Base-by-base conservation (phyloP, 2,113 vertebrate genomes). In the Butorides virescens region DNA sequence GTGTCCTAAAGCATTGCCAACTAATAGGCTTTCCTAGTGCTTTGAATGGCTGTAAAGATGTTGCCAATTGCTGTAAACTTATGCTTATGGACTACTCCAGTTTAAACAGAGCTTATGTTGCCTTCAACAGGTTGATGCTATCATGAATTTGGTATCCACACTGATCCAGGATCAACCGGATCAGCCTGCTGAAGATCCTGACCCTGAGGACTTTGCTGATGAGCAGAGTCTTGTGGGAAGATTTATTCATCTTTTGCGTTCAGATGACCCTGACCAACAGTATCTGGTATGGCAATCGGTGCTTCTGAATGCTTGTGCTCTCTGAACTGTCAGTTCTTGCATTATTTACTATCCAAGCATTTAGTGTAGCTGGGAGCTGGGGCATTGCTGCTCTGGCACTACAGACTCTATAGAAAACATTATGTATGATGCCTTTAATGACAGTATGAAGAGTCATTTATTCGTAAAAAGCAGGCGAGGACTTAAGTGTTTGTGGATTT, bases 151-250 rank as follows among this genome's bases (percentile, higher is more conserved):
- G 92, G 99, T 99, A 26, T 99, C 99, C 15, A 99, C 99, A 0
- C 97, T 99, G 97, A 99, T 99, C 79, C 99, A 99, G 96, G 99
- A 99, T 93, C 99, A 99, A 95, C 99, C 99, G 2, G 99, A 99
- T 97, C 99, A 99, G 74, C 99, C 99, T 10, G 98, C 98, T 3
- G 99, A 99, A 79, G 99, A 99, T 53, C 99, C 99, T 7, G 99
- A 99, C 95, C 99, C 99, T 2, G 99, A 99, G 92, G 99, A 99
- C 96, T 99, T 99, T 98, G 99, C 99, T 30, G 99, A 99, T 89
- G 99, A 99, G 93, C 99, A 99, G 95, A 99, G 99, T 88, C 99
- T 99, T 37, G 99, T 99, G 88, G 99, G 99, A 55, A 98, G 99
- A 46, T 99, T 99, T 96, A 99, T 99, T 95, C 99, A 99, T 84